Evolutionary conservation across 2,888 invertebrate species (phyloP), one percentile per base, ranked within the genome.

Genomic region (Arctia plantaginis): DNA sequence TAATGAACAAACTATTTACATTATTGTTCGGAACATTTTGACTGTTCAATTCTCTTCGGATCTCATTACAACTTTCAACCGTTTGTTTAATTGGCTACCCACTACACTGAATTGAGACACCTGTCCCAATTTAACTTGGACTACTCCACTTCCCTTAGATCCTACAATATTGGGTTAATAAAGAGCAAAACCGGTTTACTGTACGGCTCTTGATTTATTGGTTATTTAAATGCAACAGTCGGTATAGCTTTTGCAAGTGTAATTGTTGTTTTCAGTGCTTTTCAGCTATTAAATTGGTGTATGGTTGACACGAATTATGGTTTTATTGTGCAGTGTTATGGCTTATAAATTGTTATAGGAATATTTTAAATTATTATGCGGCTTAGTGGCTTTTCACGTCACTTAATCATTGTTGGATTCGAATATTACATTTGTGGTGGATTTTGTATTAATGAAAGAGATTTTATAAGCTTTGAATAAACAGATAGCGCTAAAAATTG

Each of bases 11-110:
- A 85, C 85, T 85, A 81, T 76, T 78, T 77, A 85, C 82, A 85
- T 86, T 87, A 84, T 78, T 72, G 80, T 75, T 77, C 80, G 73
- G 55, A 75, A 82, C 85, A 85, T 86, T 86, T 86, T 85, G 87
- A 88, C 85, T 86, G 88, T 86, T 88, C 87, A 88, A 86, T 86
- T 87, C 88, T 85, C 84, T 78, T 85, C 85, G 84, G 83, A 88
- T 89, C 89, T 89, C 89, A 89, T 89, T 89, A 89, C 86, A 89
- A 89, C 81, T 89, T 89, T 74, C 80, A 80, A 81, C 85, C 85
- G 85, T 89, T 88, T 88, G 88, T 89, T 89, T 88, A 89, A 89
- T 89, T 89, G 89, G 87, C 85, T 87, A 82, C 85, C 86, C 86
- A 82, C 77, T 82, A 87, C 83, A 80, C 82, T 81, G 81, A 83